These are phyloP conservation scores for Ceratitis capitata DNA, from an alignment of 1,140 invertebrate species.

Conservation along the genomic window DNA sequence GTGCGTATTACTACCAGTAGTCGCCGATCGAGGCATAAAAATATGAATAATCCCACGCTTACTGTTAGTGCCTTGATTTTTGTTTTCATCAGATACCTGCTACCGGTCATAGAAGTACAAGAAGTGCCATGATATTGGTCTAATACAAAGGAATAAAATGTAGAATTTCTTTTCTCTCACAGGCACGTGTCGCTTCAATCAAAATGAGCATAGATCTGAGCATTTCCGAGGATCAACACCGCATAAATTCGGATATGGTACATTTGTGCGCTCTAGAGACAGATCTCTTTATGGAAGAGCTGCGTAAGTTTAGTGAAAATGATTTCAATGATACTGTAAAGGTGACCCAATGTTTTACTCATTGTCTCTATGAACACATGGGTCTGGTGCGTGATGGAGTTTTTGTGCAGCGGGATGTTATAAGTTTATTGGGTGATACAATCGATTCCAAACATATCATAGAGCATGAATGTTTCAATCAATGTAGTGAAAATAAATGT, in stretches of 20 bases:
- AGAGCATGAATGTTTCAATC: constrained; percentile 44
- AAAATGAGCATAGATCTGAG: constrained; percentile 50
- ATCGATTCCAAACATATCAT: constrained; percentile 43
- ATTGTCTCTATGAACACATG: constrained; percentile 52
- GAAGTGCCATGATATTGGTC: background rate
- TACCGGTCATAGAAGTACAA: background rate
- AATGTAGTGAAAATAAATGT: constrained; percentile 47
- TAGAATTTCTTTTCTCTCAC: background rate
- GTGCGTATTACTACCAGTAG: background rate
- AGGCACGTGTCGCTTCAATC: constrained; percentile 48
- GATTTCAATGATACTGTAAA: constrained; percentile 45
- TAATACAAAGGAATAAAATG: background rate
- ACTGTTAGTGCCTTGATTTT: background rate
- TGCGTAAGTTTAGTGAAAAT: constrained; percentile 45
- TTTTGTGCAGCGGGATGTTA: constrained; percentile 48
- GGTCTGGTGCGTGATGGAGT: constrained; percentile 50
- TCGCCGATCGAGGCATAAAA: background rate
- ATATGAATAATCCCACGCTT: background rate
- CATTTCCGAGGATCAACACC: constrained; percentile 46
- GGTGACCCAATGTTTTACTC: constrained; percentile 49
- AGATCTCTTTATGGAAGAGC: constrained; percentile 46
- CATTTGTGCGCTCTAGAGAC: constrained; percentile 48
- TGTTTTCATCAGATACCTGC: background rate
- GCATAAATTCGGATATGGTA: constrained; percentile 48
- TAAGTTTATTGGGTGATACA: constrained; percentile 42